Conservation (phyloP, 1,140 invertebrate genomes). For the Lepidurus couesii region DNA sequence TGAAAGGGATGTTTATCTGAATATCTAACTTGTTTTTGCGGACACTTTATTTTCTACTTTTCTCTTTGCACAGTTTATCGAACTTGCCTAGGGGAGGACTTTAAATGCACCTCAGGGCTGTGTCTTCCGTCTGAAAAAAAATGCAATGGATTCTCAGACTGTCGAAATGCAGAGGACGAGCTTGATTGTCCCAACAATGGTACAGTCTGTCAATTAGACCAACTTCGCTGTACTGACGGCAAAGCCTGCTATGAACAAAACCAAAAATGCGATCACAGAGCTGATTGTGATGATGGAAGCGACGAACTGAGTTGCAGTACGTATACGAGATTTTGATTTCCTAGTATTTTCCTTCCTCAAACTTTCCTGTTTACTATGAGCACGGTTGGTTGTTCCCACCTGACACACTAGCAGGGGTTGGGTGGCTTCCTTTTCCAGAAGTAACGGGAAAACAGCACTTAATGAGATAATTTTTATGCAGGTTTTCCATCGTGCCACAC, state of each 20-base stretch:
- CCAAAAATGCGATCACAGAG: constrained; percentile 78
- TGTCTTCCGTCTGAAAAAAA: constrained; percentile 79
- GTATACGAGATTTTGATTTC: constrained; percentile 30
- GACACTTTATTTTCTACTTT: constrained; percentile 20
- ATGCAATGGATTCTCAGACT: constrained; percentile 84
- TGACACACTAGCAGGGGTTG: background rate
- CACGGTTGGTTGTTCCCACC: background rate
- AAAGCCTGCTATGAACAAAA: constrained; percentile 73
- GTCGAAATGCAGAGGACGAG: constrained; percentile 79
- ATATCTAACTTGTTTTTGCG: too few relatives aligned
- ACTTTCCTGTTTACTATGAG: background rate
- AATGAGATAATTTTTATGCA: constrained; percentile 42
- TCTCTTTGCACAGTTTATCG: constrained; percentile 61
- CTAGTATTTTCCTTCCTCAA: background rate
- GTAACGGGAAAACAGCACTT: too few relatives aligned
- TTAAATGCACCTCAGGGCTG: constrained; percentile 68
- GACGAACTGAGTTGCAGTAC: constrained; percentile 50
- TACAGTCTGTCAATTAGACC: constrained; percentile 71
- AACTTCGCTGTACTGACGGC: constrained; percentile 79
- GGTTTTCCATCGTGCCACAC: constrained; percentile 83
- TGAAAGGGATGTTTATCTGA: too few relatives aligned
- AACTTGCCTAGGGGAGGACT: constrained; percentile 75
- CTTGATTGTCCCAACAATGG: constrained; percentile 54
- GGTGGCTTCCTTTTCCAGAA: background rate
- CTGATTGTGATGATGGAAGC: constrained; percentile 79